Evolutionary conservation across 1,140 invertebrate species (phyloP).

Genomic region (Ceratina calcarata): DNA sequence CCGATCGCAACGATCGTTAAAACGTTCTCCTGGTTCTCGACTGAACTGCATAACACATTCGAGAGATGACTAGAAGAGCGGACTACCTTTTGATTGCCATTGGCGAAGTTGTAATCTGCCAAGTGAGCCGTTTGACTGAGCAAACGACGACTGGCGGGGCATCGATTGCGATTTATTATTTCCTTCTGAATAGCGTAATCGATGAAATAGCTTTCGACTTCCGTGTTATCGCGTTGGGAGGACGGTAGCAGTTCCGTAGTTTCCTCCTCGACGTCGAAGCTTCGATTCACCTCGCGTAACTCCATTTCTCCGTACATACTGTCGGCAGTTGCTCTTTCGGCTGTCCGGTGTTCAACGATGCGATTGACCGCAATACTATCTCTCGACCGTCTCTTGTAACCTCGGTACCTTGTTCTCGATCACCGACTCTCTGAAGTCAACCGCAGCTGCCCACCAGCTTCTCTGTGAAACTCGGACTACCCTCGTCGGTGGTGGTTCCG

Average conservation of each 20-base stretch:
- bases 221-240: constrained; percentile 60
- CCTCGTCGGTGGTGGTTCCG: no score
- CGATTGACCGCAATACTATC: neutral
- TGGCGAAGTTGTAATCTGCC: constrained; percentile 64
- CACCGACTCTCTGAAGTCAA: no score
- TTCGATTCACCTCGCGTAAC: constrained; percentile 71
- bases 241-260: constrained; percentile 70
- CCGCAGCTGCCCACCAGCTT: no score
- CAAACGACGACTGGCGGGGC: constrained; percentile 70
- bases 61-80: neutral
- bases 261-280: constrained; percentile 68
- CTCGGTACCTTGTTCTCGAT: no score
- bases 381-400: no score
- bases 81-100: constrained; percentile 69
- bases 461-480: no score
- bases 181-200: constrained; percentile 75
- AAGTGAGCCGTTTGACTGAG: constrained; percentile 69
- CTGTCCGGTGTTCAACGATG: neutral
- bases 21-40: no score
- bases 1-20: neutral
- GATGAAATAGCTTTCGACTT: constrained; percentile 74
- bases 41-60: no score
- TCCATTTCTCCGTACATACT: constrained; percentile 61
- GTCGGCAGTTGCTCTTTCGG: no score
- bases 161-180: constrained; percentile 75